phyloP scores from a whole-genome alignment of 2,113 vertebrate genomes.

The Muntiacus muntjak region DNA sequence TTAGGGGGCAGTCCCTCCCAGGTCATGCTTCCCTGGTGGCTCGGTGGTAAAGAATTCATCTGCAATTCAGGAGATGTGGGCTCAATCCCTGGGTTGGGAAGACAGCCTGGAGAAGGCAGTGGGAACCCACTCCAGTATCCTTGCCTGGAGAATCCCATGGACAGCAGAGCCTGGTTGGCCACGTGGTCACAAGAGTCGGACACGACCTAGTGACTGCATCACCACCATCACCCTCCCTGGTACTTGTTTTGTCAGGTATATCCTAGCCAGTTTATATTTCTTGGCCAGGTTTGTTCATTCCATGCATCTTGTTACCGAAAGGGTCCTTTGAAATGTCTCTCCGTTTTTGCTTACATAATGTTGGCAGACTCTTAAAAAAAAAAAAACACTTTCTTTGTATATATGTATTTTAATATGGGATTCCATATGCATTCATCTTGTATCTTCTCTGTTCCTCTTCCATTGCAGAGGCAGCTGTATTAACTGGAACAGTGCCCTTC shows the following conservation, averaged over 20 bases:
- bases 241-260: not conserved
- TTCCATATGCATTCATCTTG: not conserved
- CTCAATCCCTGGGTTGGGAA: not conserved
- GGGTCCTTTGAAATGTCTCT: not conserved
- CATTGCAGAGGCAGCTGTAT: not conserved
- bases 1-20: not conserved
- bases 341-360: not conserved
- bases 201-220: not conserved
- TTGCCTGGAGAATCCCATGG: not conserved
- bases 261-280: not conserved
- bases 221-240: not conserved
- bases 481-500: conserved; percentile 8
- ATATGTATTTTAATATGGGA: not conserved
- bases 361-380: not conserved
- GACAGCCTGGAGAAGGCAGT: not conserved
- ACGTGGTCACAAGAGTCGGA: not conserved
- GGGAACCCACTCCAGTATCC: not conserved
- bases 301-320: not conserved
- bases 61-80: not conserved
- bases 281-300: not conserved
- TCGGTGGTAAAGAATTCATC: not conserved
- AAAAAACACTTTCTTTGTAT: not conserved
- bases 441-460: conserved; percentile 17
- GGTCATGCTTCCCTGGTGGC: not conserved
- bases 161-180: not conserved